A percentile compares a stretch with the other conserved stretches of the same genome.
Conservation (phyloP, 2,113 vertebrate species). For the Malaclemys terrapin region DNA sequence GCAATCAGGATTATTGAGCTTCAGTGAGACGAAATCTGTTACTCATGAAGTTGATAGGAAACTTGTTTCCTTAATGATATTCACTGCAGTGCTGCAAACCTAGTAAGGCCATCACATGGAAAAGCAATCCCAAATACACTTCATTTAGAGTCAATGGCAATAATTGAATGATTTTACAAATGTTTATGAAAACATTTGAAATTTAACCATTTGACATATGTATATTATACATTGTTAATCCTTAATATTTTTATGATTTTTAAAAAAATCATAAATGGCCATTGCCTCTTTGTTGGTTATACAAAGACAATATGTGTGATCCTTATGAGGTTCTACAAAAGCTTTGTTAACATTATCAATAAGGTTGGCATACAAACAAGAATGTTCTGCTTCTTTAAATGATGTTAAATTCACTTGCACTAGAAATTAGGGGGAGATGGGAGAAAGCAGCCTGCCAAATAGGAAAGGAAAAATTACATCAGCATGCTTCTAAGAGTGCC, state of each 20-base stretch:
- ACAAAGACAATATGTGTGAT: not conserved
- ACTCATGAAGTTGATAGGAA: not conserved
- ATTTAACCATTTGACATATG: not conserved
- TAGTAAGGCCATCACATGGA: not conserved
- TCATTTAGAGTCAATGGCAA: not conserved
- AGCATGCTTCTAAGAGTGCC: not conserved
- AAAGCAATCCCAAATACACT: not conserved
- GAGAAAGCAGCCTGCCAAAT: constrained; percentile 15
- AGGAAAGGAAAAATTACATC: not conserved
- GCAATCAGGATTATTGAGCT: constrained; percentile 11
- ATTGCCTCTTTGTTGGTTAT: not conserved
- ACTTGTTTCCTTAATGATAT: constrained; percentile 25
- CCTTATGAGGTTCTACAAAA: not conserved
- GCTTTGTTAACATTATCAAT: not conserved
- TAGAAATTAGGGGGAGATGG: not conserved
- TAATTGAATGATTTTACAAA: not conserved
- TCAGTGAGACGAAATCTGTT: constrained; percentile 36
- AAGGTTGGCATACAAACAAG: not conserved
- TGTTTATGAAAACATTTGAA: not conserved
- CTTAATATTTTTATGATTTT: not conserved
- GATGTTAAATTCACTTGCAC: constrained; percentile 1
- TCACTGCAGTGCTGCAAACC: constrained; percentile 19
- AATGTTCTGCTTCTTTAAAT: not conserved
- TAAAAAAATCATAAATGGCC: not conserved
- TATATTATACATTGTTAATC: not conserved